Evolutionary conservation across 2,113 vertebrate genomes (phyloP).

Genomic region (Cyanocitta stelleri): DNA sequence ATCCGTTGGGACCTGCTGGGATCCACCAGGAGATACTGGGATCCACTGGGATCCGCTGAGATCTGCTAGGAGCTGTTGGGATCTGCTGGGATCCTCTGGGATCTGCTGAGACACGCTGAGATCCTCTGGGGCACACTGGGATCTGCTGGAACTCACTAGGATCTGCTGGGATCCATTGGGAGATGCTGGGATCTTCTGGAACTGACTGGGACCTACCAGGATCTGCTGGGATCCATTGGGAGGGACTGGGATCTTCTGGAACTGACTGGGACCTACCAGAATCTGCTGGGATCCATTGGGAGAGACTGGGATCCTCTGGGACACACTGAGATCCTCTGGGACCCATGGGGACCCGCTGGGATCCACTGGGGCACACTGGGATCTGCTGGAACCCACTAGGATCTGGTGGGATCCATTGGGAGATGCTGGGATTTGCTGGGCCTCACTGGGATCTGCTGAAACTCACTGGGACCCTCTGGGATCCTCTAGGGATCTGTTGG

Average conservation of each 20-base stretch:
- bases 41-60: no score
- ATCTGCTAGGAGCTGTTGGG: no score
- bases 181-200: not conserved
- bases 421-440: not conserved
- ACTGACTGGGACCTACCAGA: not conserved
- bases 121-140: not conserved
- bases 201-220: fast-evolving
- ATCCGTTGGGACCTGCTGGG: not conserved
- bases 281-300: not conserved
- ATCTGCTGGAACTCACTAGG: no score
- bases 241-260: not conserved
- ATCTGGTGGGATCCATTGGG: not conserved
- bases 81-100: not conserved
- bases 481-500: not conserved
- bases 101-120: no score
- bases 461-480: not conserved
- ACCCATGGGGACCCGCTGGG: not conserved
- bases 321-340: not conserved
- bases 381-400: not conserved
- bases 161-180: not conserved
- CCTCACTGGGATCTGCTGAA: not conserved
- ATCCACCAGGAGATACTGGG: not conserved
- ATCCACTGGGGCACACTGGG: no score
- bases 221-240: not conserved
- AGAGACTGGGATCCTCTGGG: not conserved